phyloP scores from a whole-genome alignment of 1,140 invertebrate genomes.

The Drosophila elegans region DNA sequence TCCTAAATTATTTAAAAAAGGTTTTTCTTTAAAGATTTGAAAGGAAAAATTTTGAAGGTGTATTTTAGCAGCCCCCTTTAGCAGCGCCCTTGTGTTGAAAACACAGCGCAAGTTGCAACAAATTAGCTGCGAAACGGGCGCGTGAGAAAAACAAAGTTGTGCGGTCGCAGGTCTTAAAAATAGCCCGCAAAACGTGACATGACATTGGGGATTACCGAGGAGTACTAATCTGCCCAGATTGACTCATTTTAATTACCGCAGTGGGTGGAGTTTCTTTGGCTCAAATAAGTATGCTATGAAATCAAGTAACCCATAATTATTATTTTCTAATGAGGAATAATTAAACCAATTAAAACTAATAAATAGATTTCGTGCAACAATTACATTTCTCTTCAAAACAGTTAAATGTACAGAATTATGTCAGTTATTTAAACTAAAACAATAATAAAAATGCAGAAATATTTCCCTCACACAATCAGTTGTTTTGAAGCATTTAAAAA shows the following conservation, averaged over 20 bases:
- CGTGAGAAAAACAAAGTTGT: slow-evolving; percentile 72
- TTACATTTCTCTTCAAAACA: no score
- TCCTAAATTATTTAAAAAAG: no score
- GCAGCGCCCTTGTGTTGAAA: background rate
- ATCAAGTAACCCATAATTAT: background rate
- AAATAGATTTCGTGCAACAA: no score
- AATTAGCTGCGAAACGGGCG: slow-evolving; percentile 71
- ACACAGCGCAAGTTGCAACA: slow-evolving; percentile 61
- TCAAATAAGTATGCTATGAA: slow-evolving; percentile 58
- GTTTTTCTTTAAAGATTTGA: no score
- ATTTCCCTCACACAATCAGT: no score
- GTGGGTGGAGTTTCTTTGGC: slow-evolving; percentile 4
- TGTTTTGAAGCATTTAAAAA: background rate
- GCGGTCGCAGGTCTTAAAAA: slow-evolving; percentile 49
- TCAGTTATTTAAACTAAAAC: background rate
- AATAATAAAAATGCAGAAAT: background rate
- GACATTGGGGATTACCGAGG: slow-evolving; percentile 48
- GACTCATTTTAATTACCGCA: slow-evolving; percentile 28
- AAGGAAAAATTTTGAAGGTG: no score
- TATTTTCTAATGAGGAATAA: background rate
- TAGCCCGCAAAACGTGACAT: slow-evolving; percentile 39
- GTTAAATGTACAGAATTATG: background rate
- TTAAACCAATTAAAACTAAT: background rate
- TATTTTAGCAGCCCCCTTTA: background rate
- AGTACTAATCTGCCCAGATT: slow-evolving; percentile 22